Conservation (phyloP, 2,888 invertebrate species). For the Eupithecia tripunctaria region DNA sequence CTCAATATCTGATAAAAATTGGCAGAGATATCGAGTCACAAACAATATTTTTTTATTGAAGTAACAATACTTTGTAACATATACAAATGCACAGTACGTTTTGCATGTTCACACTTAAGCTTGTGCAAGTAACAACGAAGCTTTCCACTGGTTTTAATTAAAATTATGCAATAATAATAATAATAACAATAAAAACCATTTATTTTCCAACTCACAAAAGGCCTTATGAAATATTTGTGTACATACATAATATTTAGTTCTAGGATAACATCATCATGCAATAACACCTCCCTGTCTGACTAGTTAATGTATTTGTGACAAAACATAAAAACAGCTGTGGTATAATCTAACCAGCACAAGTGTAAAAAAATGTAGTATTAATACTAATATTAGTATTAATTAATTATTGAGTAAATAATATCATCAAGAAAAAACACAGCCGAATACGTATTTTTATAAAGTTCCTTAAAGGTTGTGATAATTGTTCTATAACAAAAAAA, state of each 20-base stretch:
- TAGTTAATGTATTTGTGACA: slow-evolving; percentile 16
- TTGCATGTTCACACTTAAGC: slow-evolving; percentile 49
- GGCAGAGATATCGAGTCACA: neutral
- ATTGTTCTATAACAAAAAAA: too few species aligned
- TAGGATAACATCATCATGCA: too few species aligned
- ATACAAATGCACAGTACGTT: slow-evolving; percentile 43
- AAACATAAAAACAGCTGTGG: neutral
- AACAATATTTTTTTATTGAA: slow-evolving; percentile 80
- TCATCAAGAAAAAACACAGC: neutral
- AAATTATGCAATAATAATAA: too few species aligned
- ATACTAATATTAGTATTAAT: too few species aligned
- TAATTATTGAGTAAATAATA: too few species aligned
- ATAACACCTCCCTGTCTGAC: slow-evolving; percentile 27
- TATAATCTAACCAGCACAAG: slow-evolving; percentile 1
- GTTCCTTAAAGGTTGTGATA: too few species aligned
- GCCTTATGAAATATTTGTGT: too few species aligned
- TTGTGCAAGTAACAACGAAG: slow-evolving; percentile 22
- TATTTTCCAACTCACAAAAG: too few species aligned
- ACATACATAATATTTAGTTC: too few species aligned
- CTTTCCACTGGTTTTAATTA: slow-evolving; percentile 23
- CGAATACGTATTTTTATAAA: too few species aligned
- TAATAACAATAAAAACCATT: too few species aligned
- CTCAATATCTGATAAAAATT: neutral
- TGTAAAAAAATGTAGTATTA: slow-evolving; percentile 22
- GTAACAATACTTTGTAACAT: slow-evolving; percentile 80